Evolutionary conservation across 2,113 vertebrate species (phyloP).

Genomic region (Ammodytes marinus): DNA sequence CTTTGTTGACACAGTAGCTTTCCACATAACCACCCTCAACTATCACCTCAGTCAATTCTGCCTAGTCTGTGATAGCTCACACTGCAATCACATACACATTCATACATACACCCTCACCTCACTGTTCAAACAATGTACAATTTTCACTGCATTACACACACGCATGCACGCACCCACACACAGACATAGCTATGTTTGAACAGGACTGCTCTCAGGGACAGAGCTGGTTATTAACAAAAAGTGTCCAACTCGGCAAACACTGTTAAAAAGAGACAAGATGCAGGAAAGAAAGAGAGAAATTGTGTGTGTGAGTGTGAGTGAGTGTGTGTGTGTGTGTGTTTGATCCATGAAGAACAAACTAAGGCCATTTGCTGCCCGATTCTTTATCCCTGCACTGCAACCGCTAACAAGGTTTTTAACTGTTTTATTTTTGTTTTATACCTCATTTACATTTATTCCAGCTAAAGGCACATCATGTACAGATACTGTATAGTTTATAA

Average conservation of each 20-base stretch:
- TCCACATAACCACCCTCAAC: constrained; percentile 66
- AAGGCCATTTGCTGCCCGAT: constrained; percentile 62
- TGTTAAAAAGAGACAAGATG: constrained; percentile 42
- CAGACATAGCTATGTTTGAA: constrained; percentile 77
- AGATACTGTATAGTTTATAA: background rate
- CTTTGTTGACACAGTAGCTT: constrained; percentile 76
- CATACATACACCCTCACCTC: constrained; percentile 73
- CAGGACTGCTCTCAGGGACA: constrained; percentile 73
- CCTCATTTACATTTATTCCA: constrained; percentile 11
- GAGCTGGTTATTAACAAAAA: constrained; percentile 84
- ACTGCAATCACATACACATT: constrained; percentile 82
- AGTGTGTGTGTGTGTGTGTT: constrained; percentile 36
- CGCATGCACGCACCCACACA: constrained; percentile 34
- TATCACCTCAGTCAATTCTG: constrained; percentile 79
- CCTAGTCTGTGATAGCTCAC: constrained; percentile 80
- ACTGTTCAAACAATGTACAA: constrained; percentile 79
- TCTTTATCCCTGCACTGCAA: constrained; percentile 59
- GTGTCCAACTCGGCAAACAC: constrained; percentile 82
- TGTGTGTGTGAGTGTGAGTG: background rate
- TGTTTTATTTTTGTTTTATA: background rate
- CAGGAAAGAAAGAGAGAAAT: constrained; percentile 12
- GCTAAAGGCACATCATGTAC: constrained; percentile 19
- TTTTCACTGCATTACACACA: constrained; percentile 51
- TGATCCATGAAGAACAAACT: constrained; percentile 55
- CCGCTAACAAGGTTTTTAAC: constrained; percentile 63